Evolutionary conservation across 2,888 invertebrate species (phyloP).

Genomic region (Nomada hirtipes): DNA sequence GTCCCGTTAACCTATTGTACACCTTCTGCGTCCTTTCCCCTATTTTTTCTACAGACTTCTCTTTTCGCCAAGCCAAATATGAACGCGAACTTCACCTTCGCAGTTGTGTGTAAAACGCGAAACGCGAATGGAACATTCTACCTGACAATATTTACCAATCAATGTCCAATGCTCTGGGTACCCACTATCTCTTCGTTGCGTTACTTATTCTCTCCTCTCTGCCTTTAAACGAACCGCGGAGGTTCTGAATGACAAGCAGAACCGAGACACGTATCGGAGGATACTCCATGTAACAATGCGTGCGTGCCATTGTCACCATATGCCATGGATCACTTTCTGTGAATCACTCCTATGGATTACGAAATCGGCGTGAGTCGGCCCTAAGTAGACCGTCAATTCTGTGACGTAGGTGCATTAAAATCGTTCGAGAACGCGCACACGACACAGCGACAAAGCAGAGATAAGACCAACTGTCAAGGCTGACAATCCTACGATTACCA

Average conservation of each 20-base stretch:
- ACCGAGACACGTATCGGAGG: not conserved
- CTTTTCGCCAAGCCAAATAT: not conserved
- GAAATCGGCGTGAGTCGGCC: constrained; percentile 18
- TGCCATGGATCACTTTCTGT: not conserved
- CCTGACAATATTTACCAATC: too few relatives aligned
- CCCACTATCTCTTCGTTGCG: too few relatives aligned
- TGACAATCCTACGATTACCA: constrained; percentile 6
- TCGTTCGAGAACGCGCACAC: not conserved
- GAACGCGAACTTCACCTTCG: too few relatives aligned
- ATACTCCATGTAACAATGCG: not conserved
- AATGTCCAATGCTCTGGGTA: too few relatives aligned
- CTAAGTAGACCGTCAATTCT: not conserved
- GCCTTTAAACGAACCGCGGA: too few relatives aligned
- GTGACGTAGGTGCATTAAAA: constrained; percentile 3
- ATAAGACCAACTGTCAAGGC: constrained; percentile 20
- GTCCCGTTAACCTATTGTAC: constrained; percentile 23
- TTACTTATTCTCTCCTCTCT: too few relatives aligned
- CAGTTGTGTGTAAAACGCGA: too few relatives aligned
- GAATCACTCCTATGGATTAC: constrained; percentile 31
- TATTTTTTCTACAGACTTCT: not conserved
- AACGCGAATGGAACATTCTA: too few relatives aligned
- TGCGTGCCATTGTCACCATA: not conserved
- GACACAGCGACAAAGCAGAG: not conserved
- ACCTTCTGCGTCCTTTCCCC: not conserved
- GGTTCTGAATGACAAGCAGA: too few relatives aligned